Base-by-base conservation (phyloP, 2,113 vertebrate species). In the Talpa occidentalis region DNA sequence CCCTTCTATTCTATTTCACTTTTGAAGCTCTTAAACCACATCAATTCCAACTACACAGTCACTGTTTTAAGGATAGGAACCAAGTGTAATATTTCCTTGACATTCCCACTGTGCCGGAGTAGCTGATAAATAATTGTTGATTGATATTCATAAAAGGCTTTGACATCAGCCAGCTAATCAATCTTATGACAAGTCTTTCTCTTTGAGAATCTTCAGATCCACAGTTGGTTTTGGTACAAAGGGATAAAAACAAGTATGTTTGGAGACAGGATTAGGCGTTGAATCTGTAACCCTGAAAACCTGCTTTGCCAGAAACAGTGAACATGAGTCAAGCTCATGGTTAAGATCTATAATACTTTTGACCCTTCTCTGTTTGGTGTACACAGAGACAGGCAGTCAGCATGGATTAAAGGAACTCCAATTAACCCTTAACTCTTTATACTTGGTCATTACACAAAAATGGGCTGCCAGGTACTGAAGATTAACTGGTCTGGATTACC, bases 401-500 rank as follows among this genome's bases (percentile, higher is more conserved):
- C 96, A 77, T 97, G 98, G 96, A 98, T 98, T 98, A 98, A 97
- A 94, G 97, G 97, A 95, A 97, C 97, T 98, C 98, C 98, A 97
- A 96, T 98, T 97, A 98, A 98, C 95, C 86, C 92, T 96, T 96
- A 96, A 97, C 97, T 98, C 97, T 98, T 97, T 96, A 97, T 97
- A 96, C 90, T 98, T 97, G 97, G 97, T 98, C 94, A 77, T 42
- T 97, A 97, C 85, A 95, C 97, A 97, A 97, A 97, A 98, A 97
- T 87, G 59, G 95, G 97, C 98, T 97, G 88, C 98, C 98, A 98
- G 98, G 98, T 98, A 97, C 98, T 88, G 93, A 97, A 97, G 97
- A 97, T 97, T 98, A 98, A 97, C 77, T 96, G 97, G 98, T 97
- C 97, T 98, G 98, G 98, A 98, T 98, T 98, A 98, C 96, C 97